Percentiles rank a stretch among this genome's conserved stretches.
phyloP scores from a whole-genome alignment of 2,113 vertebrate genomes.

The Cinclus cinclus region DNA sequence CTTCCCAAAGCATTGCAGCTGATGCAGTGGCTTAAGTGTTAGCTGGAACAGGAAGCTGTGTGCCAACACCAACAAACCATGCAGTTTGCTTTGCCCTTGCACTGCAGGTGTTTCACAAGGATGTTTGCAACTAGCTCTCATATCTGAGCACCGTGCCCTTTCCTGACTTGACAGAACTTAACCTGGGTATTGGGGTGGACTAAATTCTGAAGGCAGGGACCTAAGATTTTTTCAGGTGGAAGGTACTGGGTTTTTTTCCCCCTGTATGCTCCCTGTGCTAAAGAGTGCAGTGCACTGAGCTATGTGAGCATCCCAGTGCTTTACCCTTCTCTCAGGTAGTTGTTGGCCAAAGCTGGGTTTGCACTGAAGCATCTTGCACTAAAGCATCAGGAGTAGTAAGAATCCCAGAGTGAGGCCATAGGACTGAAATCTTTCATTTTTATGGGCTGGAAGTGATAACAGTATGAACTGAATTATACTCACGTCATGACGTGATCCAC shows the following conservation, averaged over 20 bases:
- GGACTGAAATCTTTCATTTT: slow-evolving; percentile 36
- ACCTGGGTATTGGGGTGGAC: not conserved
- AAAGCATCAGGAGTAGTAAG: not conserved
- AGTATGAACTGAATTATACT: slow-evolving; percentile 12
- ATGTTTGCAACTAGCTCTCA: not conserved
- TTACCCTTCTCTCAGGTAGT: not conserved
- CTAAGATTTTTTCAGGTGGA: not conserved
- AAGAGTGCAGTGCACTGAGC: not conserved
- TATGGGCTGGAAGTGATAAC: slow-evolving; percentile 17
- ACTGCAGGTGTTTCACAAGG: not conserved
- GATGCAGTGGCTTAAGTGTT: not conserved
- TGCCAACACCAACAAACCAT: not conserved
- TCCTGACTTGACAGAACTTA: not conserved
- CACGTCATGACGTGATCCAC: not conserved
- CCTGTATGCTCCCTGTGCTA: not conserved
- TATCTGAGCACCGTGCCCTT: not conserved
- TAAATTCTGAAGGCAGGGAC: not conserved
- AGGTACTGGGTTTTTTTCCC: not conserved
- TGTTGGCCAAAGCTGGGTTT: not conserved
- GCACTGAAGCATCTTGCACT: not conserved
- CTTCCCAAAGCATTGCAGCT: not conserved
- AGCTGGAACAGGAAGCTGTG: not conserved
- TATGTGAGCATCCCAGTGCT: accelerated
- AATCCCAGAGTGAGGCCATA: not conserved
- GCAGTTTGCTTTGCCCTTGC: not conserved